These are phyloP conservation scores for Gopherus flavomarginatus DNA, from an alignment of 2,113 vertebrate species.

Conservation along the genomic window DNA sequence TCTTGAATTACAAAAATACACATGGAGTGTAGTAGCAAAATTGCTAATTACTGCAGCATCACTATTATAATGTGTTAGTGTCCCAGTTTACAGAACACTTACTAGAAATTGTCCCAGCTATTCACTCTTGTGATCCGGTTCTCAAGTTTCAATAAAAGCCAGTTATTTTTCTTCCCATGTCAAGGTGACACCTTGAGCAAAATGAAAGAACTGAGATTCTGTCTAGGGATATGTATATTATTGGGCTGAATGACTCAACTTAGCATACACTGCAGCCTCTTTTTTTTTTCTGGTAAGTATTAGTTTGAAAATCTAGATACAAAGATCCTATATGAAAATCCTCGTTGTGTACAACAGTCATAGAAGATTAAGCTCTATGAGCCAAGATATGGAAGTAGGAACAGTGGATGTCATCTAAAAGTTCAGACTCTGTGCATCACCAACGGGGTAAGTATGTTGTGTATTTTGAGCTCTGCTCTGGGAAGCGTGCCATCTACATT, in stretches of 20 bases:
- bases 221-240: background rate
- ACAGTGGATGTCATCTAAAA: background rate
- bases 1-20: background rate
- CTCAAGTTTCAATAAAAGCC: slow-evolving; percentile 2
- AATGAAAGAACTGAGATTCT: background rate
- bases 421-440: background rate
- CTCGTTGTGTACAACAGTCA: background rate
- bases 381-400: background rate
- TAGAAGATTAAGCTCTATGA: background rate
- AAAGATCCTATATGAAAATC: background rate
- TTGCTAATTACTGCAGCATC: background rate
- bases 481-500: background rate
- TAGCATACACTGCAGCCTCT: background rate
- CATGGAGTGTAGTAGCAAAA: background rate
- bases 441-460: background rate
- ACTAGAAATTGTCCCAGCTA: accelerated
- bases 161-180: accelerated
- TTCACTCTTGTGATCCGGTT: background rate
- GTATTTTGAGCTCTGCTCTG: background rate
- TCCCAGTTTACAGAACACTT: background rate
- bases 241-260: background rate
- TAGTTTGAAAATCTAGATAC: background rate
- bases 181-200: slow-evolving; percentile 9
- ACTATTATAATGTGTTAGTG: background rate
- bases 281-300: background rate